Conservation (phyloP, 2,797 vertebrate species). For the Gymnothorax javanicus region DNA sequence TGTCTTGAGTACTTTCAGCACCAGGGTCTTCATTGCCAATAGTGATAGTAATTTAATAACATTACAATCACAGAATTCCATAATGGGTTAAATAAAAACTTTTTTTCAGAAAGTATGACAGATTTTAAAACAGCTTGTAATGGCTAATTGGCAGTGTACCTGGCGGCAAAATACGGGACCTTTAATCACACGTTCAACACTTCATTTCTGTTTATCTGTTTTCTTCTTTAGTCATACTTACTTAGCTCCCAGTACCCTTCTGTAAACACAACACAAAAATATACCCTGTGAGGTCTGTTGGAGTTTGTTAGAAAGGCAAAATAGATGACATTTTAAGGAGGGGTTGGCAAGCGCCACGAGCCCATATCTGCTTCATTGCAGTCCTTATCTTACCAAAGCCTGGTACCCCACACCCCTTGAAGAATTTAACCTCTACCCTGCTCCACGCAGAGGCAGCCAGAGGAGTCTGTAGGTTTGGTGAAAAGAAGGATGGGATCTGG, state of each 20-base stretch:
- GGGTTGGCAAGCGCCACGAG: not conserved
- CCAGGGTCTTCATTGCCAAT: too few species aligned
- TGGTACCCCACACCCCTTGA: conserved; percentile 31
- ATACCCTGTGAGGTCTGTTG: not conserved
- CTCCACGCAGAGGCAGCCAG: not conserved
- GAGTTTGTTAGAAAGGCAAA: not conserved
- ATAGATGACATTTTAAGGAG: not conserved
- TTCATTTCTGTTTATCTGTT: too few species aligned
- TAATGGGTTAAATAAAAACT: not conserved
- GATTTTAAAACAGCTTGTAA: too few species aligned
- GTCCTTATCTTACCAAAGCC: conserved; percentile 22
- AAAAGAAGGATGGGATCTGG: conserved; percentile 5
- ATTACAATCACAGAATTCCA: not conserved
- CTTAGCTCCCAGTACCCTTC: not conserved
- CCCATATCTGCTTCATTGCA: conserved; percentile 32
- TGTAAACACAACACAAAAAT: not conserved
- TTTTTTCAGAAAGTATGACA: not conserved
- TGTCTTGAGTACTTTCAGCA: too few species aligned
- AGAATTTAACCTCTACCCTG: conserved; percentile 32
- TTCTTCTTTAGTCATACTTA: not conserved
- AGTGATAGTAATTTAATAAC: not conserved
- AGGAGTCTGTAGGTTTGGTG: conserved; percentile 32
- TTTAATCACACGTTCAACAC: too few species aligned
- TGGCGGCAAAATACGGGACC: too few species aligned
- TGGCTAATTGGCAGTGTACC: too few species aligned